Evolutionary conservation across 92 coral and sea anemone genomes (phyloP).

Genomic region (Heteractis magnifica): DNA sequence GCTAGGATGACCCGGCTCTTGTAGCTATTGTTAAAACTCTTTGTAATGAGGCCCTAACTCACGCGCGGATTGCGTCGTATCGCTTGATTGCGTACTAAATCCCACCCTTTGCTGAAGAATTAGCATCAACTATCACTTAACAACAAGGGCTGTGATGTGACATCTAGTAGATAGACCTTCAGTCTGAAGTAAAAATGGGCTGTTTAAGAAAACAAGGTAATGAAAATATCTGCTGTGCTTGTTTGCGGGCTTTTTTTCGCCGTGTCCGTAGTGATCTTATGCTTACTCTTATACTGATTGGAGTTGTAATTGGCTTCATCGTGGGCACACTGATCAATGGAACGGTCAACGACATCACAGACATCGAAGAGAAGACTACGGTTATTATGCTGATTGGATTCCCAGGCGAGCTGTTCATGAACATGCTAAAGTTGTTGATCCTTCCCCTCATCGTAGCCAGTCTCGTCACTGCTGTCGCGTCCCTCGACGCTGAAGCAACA

Average conservation of each 20-base stretch:
- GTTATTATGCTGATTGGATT: constrained; percentile 83
- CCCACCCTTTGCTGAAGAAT: not conserved
- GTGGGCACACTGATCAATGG: constrained; percentile 72
- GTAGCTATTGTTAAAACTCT: too few species aligned
- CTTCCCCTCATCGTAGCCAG: constrained; percentile 88
- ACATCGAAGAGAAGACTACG: constrained; percentile 66
- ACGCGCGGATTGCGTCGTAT: too few species aligned
- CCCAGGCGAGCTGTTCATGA: constrained; percentile 92
- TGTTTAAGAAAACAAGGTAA: not conserved
- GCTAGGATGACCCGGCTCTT: too few species aligned
- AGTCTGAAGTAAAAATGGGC: not conserved
- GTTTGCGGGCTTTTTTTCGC: constrained; percentile 36
- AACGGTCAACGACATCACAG: constrained; percentile 63
- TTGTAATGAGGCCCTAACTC: too few species aligned
- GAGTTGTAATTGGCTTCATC: constrained; percentile 77
- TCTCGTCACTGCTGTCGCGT: constrained; percentile 76
- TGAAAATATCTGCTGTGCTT: constrained; percentile 1
- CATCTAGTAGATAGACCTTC: not conserved
- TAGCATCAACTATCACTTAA: not conserved
- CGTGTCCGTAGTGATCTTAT: constrained; percentile 69
- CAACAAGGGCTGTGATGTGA: not conserved
- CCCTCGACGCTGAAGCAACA: constrained; percentile 83
- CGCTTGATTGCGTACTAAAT: too few species aligned
- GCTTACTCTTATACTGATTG: constrained; percentile 69
- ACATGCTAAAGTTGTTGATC: constrained; percentile 80